Evolutionary conservation across 1,140 invertebrate species (phyloP), one percentile per base, ranked within the genome.

Genomic region (Daktulosphaira vitifoliae): DNA sequence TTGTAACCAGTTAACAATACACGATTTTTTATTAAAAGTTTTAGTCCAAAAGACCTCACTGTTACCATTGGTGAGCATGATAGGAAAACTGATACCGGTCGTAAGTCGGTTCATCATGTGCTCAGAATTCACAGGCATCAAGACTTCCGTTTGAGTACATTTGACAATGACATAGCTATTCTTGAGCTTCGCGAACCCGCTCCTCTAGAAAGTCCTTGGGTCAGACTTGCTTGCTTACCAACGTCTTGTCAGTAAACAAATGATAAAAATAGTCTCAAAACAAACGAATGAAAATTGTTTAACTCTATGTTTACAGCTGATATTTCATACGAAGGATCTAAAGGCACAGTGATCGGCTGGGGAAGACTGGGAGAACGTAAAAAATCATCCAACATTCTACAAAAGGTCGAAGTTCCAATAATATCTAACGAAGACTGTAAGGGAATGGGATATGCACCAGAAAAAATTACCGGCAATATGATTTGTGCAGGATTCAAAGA

Each of bases 141-240:
- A 15, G 81, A 87, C 66, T 92, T 92, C 77, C 87, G 82, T 9
- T 78, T 89, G 13, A 84, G 88, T 48, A 89, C 89, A 4, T 94
- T 89, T 75, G 92, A 94, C 74, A 88, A 90, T 71, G 90, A 92
- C 70, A 89, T 92, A 62, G 89, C 88, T 0, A 74, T 92, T 1
- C 74, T 92, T 18, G 80, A 83, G 53, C 76, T 92, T 39, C 79
- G 84, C 66, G 70, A 78, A n/a, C 79, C 83, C 0, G 77, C 89
- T 1, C 74, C 80, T 6, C 78, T 84, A 38, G 80, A 80, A 46
- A 62, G 59, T 1, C 70, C 68, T 6, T 71, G 78, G 4, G 76
- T 88, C 16, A 78, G 82, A 70, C 85, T 88, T 2, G 82, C 85
- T 11, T 91, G 89, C 70, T 74, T 91, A 48, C 87, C 87, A 1